Percentiles rank a stretch among this genome's conserved stretches.
Conservation (phyloP, 2,888 invertebrate species). For the Amblyjoppa fuscipennis region DNA sequence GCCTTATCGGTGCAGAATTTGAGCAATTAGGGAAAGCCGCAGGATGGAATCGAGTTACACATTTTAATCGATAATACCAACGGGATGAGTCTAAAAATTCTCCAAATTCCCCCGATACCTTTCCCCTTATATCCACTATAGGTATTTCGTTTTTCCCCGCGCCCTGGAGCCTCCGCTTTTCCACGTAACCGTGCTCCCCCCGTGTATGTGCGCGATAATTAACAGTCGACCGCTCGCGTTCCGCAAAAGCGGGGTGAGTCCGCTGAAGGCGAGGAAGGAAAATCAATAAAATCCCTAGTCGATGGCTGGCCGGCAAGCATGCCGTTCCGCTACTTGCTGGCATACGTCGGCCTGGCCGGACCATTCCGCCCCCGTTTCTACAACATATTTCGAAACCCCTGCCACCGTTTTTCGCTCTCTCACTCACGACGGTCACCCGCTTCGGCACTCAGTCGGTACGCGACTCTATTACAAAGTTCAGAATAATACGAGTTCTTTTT, state of each 20-base stretch:
- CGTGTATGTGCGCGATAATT: slow-evolving; percentile 66
- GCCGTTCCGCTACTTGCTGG: slow-evolving; percentile 64
- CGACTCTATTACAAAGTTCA: slow-evolving; percentile 15
- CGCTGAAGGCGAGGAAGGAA: slow-evolving; percentile 74
- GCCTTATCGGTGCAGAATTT: slow-evolving; percentile 58
- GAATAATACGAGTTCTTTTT: neutral
- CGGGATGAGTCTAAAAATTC: slow-evolving; percentile 58
- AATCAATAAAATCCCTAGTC: slow-evolving; percentile 84
- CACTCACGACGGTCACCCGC: slow-evolving; percentile 12
- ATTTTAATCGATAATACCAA: slow-evolving; percentile 62
- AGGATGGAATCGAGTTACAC: slow-evolving; percentile 62
- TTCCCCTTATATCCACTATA: neutral
- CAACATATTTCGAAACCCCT: slow-evolving; percentile 82
- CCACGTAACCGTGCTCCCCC: slow-evolving; percentile 15
- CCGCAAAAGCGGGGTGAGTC: slow-evolving; percentile 65
- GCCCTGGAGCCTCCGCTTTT: slow-evolving; percentile 28
- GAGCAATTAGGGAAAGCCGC: slow-evolving; percentile 65
- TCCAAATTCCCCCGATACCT: slow-evolving; percentile 58
- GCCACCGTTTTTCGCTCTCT: slow-evolving; percentile 47
- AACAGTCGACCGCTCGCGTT: slow-evolving; percentile 69
- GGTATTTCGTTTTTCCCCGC: slow-evolving; percentile 6
- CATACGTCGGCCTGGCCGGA: slow-evolving; percentile 79
- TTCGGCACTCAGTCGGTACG: slow-evolving; percentile 47
- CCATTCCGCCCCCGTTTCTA: slow-evolving; percentile 77
- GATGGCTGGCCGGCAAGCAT: slow-evolving; percentile 71